Evolutionary conservation across 2,113 vertebrate species (phyloP).

Genomic region (Lethenteron camtschaticum): DNA sequence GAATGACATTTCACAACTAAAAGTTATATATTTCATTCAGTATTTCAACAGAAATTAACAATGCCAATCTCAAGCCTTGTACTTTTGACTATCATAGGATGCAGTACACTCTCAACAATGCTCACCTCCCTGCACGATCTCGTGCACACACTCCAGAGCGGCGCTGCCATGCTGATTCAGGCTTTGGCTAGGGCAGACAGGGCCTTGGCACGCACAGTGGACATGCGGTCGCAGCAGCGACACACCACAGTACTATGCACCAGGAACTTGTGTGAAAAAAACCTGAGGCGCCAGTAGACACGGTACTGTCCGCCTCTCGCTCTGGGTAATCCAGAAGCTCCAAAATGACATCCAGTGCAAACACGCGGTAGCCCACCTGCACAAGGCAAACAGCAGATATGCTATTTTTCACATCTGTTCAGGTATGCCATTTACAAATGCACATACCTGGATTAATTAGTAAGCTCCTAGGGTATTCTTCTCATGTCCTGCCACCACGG

Average conservation of each 20-base stretch:
- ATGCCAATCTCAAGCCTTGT: too few species aligned
- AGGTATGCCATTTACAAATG: too few species aligned
- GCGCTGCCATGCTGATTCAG: slow-evolving; percentile 30
- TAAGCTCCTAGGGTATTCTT: too few species aligned
- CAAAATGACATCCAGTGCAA: slow-evolving; percentile 59
- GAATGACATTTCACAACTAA: too few species aligned
- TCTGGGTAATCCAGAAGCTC: slow-evolving; percentile 48
- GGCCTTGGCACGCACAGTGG: slow-evolving; percentile 48
- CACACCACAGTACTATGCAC: slow-evolving; percentile 51
- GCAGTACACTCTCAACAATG: too few species aligned
- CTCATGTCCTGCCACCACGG: too few species aligned
- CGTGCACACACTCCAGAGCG: slow-evolving; percentile 26
- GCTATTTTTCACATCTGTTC: too few species aligned
- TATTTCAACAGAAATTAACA: too few species aligned
- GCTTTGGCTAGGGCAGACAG: slow-evolving; percentile 52
- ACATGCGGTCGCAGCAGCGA: slow-evolving; percentile 39
- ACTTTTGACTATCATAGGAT: too few species aligned
- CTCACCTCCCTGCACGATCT: slow-evolving; percentile 40
- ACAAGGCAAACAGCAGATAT: not conserved
- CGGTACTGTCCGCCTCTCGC: slow-evolving; percentile 18
- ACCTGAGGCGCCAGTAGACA: slow-evolving; percentile 20
- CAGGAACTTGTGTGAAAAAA: slow-evolving; percentile 49
- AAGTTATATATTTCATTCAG: too few species aligned
- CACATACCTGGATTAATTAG: too few species aligned
- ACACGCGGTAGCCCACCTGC: slow-evolving; percentile 44